phyloP scores from a whole-genome alignment of 2,888 invertebrate genomes.

The Watsonalla cultraria region DNA sequence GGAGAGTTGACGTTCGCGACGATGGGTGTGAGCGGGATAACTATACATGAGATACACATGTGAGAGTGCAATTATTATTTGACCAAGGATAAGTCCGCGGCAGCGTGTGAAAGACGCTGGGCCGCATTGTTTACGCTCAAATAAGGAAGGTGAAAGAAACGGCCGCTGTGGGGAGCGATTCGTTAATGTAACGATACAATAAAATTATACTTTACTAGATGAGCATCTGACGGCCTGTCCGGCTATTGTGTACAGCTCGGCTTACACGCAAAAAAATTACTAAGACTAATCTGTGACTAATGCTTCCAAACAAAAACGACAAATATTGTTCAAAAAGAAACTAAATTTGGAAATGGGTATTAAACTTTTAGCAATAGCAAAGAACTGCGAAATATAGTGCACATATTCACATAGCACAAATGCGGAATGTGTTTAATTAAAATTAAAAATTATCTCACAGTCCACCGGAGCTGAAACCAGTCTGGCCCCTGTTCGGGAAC shows the following conservation, averaged over 20 bases:
- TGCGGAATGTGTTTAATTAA: constrained; percentile 49
- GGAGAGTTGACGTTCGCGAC: constrained; percentile 61
- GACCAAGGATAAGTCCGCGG: constrained; percentile 75
- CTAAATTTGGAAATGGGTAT: background rate
- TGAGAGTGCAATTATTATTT: constrained; percentile 76
- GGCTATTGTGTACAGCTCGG: constrained; percentile 28
- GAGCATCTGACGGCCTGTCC: constrained; percentile 35
- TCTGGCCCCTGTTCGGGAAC: constrained; percentile 65
- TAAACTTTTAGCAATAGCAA: background rate
- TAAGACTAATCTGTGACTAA: background rate
- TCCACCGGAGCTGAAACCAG: constrained; percentile 61
- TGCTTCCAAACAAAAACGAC: constrained; percentile 11
- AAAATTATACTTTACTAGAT: constrained; percentile 60
- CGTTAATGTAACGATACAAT: constrained; percentile 62
- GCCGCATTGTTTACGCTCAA: constrained; percentile 75
- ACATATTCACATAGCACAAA: background rate
- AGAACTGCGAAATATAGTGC: too few relatives aligned
- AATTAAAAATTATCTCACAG: constrained; percentile 67
- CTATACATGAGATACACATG: constrained; percentile 38
- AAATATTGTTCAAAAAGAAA: constrained; percentile 4
- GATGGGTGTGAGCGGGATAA: constrained; percentile 57
- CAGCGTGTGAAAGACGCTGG: constrained; percentile 76
- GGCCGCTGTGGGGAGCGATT: constrained; percentile 52
- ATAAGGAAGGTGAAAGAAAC: constrained; percentile 72
- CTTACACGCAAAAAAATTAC: constrained; percentile 16